phyloP scores from a whole-genome alignment of 1,140 invertebrate species.

The Amyelois transitella region DNA sequence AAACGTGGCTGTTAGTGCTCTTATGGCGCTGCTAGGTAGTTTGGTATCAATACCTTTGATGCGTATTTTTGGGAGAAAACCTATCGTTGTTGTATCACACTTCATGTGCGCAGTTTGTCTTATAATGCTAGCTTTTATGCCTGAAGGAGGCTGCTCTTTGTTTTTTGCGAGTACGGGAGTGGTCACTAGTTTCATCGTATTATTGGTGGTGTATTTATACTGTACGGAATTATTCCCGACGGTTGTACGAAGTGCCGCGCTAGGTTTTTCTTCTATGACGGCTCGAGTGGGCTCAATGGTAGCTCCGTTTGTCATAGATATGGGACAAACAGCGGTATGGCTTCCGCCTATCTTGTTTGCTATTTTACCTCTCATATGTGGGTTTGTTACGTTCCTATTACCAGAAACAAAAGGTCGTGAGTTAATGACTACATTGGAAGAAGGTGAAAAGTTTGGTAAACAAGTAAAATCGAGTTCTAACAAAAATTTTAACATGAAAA shows the following conservation, averaged over 20 bases:
- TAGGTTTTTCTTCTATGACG: slow-evolving; percentile 80
- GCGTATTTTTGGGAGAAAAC: slow-evolving; percentile 76
- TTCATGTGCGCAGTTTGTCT: slow-evolving; percentile 75
- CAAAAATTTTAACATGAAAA: no score
- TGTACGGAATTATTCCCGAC: slow-evolving; percentile 82
- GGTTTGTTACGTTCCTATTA: slow-evolving; percentile 78
- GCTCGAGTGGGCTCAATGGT: slow-evolving; percentile 80
- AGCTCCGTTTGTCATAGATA: slow-evolving; percentile 78
- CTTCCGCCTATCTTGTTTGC: slow-evolving; percentile 83
- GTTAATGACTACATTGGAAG: slow-evolving; percentile 85
- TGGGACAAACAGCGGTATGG: slow-evolving; percentile 64
- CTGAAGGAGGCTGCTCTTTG: slow-evolving; percentile 69
- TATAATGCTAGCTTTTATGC: slow-evolving; percentile 73
- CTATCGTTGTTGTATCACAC: slow-evolving; percentile 76
- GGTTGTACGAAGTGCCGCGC: slow-evolving; percentile 79
- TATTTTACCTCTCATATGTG: slow-evolving; percentile 78
- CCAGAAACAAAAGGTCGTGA: slow-evolving; percentile 84
- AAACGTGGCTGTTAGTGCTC: slow-evolving; percentile 81
- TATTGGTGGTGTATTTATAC: slow-evolving; percentile 81
- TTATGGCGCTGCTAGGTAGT: slow-evolving; percentile 78
- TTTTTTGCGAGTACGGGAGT: slow-evolving; percentile 79
- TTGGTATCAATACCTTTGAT: slow-evolving; percentile 78
- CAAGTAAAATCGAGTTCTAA: no score
- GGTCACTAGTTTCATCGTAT: slow-evolving; percentile 80
- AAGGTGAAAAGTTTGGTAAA: slow-evolving; percentile 84